A percentile compares a stretch with the other conserved stretches of the same genome.
Conservation (phyloP, 1,140 invertebrate genomes). For the Drosophila hydei region DNA sequence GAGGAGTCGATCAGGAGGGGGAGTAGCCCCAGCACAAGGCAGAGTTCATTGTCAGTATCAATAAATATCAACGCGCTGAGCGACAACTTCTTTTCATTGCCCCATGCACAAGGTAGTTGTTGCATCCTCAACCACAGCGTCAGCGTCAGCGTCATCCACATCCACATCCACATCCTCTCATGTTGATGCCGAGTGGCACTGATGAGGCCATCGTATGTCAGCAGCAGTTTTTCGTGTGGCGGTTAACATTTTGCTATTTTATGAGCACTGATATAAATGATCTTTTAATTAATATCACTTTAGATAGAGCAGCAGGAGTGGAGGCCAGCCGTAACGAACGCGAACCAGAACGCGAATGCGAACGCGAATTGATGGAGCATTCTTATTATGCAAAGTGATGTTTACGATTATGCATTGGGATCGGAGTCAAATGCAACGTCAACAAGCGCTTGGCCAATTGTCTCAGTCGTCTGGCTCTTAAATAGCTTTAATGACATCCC, state of each 20-base stretch:
- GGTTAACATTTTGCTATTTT: conserved; percentile 78
- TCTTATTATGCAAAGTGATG: conserved; percentile 83
- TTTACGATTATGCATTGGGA: conserved; percentile 74
- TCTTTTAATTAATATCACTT: conserved; percentile 83
- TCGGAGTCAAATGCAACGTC: conserved; percentile 43
- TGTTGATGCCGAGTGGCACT: conserved; percentile 73
- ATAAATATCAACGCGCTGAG: conserved; percentile 77
- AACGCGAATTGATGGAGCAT: conserved; percentile 79
- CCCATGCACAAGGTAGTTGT: neutral
- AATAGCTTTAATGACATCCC: conserved; percentile 76
- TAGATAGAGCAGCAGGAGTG: conserved; percentile 59
- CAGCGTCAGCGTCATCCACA: too few relatives aligned
- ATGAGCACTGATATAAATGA: conserved; percentile 83
- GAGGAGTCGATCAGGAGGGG: neutral
- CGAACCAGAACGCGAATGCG: neutral
- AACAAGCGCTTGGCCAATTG: conserved; percentile 46
- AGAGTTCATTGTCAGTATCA: conserved; percentile 80
- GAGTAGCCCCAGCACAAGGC: conserved; percentile 17
- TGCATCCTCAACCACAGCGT: conserved; percentile 16
- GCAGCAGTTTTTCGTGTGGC: conserved; percentile 56
- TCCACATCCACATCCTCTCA: conserved; percentile 11
- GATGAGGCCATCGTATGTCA: conserved; percentile 76
- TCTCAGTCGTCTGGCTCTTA: conserved; percentile 57
- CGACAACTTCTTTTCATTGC: conserved; percentile 70
- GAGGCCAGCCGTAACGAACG: neutral